Base-by-base conservation (phyloP, 2,888 invertebrate genomes). In the Chorisops tibialis region DNA sequence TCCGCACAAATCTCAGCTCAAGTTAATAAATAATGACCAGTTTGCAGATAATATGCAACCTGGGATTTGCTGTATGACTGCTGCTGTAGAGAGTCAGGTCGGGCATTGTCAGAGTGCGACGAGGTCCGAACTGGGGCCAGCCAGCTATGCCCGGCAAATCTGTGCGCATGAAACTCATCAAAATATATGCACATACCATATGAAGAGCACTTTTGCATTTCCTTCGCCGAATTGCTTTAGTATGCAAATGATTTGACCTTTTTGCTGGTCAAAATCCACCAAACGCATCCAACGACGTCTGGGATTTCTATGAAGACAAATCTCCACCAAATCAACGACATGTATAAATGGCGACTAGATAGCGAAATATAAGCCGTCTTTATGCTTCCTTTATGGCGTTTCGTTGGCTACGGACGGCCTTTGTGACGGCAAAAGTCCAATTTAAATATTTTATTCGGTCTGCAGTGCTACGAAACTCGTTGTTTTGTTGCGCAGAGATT, bases 201-300 rank as follows among this genome's bases (percentile, higher is more conserved):
- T 64, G 64, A 62, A 62, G 58, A 50, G 62, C 59, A 64, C 61
- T 65, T 62, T 65, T 65, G 61, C 65, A 65, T 65, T 65, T 65
- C 65, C 65, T 65, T 61, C 60, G 60, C 35, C 45, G 61, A 65
- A 65, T 65, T 62, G 65, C 62, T 65, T 65, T 65, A 61, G 51
- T 65, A 65, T 65, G 65, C 62, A 65, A 65, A 65, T 65, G 50
- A 50, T 50, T 49, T 62, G 62, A 64, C 64, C 64, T 64, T 64
- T 64, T 52, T 59, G 64, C 60, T 61, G 63, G 60, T 61, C 45
- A 35, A 45, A 62, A 61, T 60, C 63, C 60, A 60, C 49, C 60
- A 56, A 63, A 59, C 50, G 63, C 63, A 54, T 59, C 49, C 60
- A 56, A 30, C n/a, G n/a, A n/a, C 43, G 43, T 39, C 43, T 43